A percentile compares a stretch with the other conserved stretches of the same genome.
These are phyloP conservation scores for Muricea muricata DNA, from an alignment of 92 coral and sea anemone genomes.

Conservation along the genomic window DNA sequence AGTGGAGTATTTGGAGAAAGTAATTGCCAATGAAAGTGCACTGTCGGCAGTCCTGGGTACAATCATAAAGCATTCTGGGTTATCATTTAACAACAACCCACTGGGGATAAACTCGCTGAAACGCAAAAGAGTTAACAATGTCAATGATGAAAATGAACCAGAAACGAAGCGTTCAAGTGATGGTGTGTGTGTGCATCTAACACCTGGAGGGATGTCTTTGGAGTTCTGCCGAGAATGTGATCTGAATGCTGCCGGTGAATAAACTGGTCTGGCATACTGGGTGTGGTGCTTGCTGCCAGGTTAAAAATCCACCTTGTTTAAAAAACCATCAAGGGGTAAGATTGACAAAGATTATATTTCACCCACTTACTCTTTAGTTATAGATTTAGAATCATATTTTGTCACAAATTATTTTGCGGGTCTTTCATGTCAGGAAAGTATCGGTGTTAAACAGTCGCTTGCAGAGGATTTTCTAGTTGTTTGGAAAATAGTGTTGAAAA, in stretches of 20 bases:
- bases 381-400: neutral
- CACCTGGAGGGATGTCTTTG: constrained; percentile 78
- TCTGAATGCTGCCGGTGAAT: constrained; percentile 55
- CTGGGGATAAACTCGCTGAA: constrained; percentile 43
- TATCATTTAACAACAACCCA: constrained; percentile 61
- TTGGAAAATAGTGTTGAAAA: neutral
- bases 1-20: constrained; percentile 79
- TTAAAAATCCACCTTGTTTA: neutral
- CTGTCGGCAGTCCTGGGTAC: constrained; percentile 73
- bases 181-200: constrained; percentile 90
- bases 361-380: neutral
- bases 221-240: constrained; percentile 88
- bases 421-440: constrained; percentile 46
- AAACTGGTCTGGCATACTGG: neutral
- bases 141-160: constrained; percentile 20
- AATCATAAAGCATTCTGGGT: constrained; percentile 68
- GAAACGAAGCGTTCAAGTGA: constrained; percentile 44
- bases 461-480: constrained; percentile 4
- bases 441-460: neutral
- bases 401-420: neutral
- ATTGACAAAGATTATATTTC: neutral
- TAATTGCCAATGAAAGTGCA: constrained; percentile 80
- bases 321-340: neutral
- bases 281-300: neutral
- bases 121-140: constrained; percentile 43